Conservation (phyloP, 2,797 vertebrate genomes). For the Spondyliosoma cantharus region DNA sequence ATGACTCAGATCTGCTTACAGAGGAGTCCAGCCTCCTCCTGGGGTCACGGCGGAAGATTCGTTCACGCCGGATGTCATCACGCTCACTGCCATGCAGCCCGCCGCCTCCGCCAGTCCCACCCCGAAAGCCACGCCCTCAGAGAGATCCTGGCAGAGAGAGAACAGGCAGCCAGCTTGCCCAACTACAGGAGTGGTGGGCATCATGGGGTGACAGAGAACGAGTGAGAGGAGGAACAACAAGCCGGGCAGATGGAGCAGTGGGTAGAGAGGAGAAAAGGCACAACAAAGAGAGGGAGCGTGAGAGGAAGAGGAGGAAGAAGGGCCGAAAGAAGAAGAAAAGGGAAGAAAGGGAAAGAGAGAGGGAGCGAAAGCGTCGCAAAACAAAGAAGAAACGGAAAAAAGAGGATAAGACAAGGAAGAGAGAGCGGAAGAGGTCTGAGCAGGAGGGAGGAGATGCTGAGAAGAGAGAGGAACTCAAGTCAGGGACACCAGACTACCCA, state of each 20-base stretch:
- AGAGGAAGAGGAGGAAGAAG: constrained; percentile 80
- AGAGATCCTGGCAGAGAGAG: constrained; percentile 85
- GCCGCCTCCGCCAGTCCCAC: constrained; percentile 85
- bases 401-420: constrained; percentile 76
- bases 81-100: constrained; percentile 85
- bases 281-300: constrained; percentile 79
- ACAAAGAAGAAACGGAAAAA: constrained; percentile 85
- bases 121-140: constrained; percentile 83
- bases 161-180: constrained; percentile 82
- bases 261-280: constrained; percentile 74
- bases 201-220: constrained; percentile 85
- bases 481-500: constrained; percentile 79
- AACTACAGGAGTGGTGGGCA: constrained; percentile 87
- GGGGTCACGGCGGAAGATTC: constrained; percentile 78
- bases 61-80: constrained; percentile 83
- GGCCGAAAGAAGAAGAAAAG: constrained; percentile 84
- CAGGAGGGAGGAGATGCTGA: constrained; percentile 80
- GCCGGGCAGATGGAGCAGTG: constrained; percentile 53
- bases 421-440: constrained; percentile 76
- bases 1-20: constrained; percentile 84
- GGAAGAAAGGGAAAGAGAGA: constrained; percentile 82
- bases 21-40: constrained; percentile 88
- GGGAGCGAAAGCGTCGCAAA: constrained; percentile 84
- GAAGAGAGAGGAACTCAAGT: constrained; percentile 82
- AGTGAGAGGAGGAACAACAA: constrained; percentile 55